Percentiles rank a stretch among this genome's conserved stretches.
Conservation (phyloP, 2,797 vertebrate genomes). For the Eulemur albifrons region DNA sequence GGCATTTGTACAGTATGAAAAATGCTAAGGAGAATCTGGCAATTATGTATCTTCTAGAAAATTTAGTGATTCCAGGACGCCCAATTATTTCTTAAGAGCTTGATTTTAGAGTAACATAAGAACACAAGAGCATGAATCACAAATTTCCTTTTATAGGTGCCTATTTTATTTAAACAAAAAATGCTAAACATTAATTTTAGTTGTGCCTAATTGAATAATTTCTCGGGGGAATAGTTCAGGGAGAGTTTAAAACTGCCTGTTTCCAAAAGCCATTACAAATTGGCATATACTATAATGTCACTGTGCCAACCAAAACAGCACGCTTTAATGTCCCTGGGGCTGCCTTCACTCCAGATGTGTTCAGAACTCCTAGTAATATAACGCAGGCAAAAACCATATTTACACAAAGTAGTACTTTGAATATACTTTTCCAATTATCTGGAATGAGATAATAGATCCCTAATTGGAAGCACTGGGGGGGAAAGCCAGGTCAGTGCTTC, state of each 20-base stretch:
- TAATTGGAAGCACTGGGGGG: conserved; percentile 71
- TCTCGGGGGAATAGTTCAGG: conserved; percentile 88
- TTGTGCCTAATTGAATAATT: conserved; percentile 93
- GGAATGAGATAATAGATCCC: conserved; percentile 79
- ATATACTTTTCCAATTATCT: conserved; percentile 81
- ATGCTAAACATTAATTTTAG: conserved; percentile 89
- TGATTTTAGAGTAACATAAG: conserved; percentile 80
- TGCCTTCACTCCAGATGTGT: conserved; percentile 86
- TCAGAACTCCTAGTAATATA: conserved; percentile 88
- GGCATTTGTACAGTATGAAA: not conserved
- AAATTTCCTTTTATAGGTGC: conserved; percentile 82
- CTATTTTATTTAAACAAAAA: conserved; percentile 88
- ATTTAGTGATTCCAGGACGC: conserved; percentile 63
- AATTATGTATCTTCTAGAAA: conserved; percentile 6
- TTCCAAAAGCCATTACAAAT: conserved; percentile 91
- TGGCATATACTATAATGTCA: conserved; percentile 86
- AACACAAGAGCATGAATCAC: conserved; percentile 75
- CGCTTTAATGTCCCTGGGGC: conserved; percentile 89
- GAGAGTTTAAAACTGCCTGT: conserved; percentile 85
- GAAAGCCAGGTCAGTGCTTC: conserved; percentile 54
- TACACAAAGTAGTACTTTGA: conserved; percentile 84
- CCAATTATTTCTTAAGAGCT: conserved; percentile 78
- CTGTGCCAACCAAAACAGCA: conserved; percentile 92
- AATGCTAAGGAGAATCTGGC: not conserved
- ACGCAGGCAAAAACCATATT: conserved; percentile 89